Conservation (phyloP, 1,140 invertebrate genomes). For the Delia radicum region DNA sequence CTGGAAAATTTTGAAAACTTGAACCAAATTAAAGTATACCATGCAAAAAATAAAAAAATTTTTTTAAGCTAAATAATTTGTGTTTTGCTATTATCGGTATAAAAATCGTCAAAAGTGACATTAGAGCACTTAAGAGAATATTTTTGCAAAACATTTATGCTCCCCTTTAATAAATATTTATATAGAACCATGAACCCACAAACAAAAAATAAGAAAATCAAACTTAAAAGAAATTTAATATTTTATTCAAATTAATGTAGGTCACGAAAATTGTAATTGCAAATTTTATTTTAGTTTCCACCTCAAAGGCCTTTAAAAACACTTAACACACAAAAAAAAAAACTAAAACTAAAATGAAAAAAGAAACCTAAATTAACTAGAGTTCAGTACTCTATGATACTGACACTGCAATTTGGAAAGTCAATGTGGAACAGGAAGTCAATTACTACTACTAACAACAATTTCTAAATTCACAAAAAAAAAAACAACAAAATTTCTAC, state of each 20-base stretch:
- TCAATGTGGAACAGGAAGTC: slow-evolving; percentile 22
- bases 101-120: no score
- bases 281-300: neutral
- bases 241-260: neutral
- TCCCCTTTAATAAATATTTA: no score
- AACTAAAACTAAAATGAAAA: neutral
- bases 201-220: neutral
- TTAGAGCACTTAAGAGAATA: no score
- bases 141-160: no score
- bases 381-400: neutral
- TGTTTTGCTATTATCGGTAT: no score
- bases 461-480: neutral
- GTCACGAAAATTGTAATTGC: neutral
- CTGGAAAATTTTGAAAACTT: no score
- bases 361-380: neutral
- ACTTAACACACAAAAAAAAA: no score
- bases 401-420: neutral
- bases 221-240: neutral
- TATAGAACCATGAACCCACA: no score
- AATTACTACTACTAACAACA: slow-evolving; percentile 7
- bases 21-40: no score
- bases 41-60: no score
- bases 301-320: neutral
- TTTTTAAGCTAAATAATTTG: no score
- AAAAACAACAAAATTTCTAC: neutral